phyloP scores from a whole-genome alignment of 2,797 vertebrate genomes.

The Helicolenus hilgendorfi region DNA sequence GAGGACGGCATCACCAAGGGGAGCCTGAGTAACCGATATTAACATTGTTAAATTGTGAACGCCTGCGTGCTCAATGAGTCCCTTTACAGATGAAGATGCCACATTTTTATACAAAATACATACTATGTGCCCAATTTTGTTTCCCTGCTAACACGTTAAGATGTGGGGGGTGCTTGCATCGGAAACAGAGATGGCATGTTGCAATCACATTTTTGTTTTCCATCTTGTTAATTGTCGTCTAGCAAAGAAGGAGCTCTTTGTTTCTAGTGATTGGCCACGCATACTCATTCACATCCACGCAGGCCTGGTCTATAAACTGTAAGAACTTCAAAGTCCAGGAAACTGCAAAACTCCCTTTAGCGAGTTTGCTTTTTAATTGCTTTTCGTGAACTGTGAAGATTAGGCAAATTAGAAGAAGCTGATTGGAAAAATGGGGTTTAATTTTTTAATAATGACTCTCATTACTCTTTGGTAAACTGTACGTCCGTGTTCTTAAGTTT shows the following conservation, averaged over 20 bases:
- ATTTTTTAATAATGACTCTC: background rate
- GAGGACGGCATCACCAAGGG: slow-evolving; percentile 21
- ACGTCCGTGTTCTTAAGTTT: background rate
- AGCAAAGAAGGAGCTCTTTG: background rate
- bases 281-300: background rate
- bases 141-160: background rate
- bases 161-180: background rate
- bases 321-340: background rate
- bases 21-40: slow-evolving; percentile 19
- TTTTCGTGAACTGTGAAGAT: slow-evolving; percentile 3
- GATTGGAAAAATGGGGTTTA: background rate
- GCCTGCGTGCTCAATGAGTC: background rate
- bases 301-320: background rate
- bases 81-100: background rate
- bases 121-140: background rate
- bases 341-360: background rate
- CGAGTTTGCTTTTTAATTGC: background rate
- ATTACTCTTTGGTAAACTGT: background rate
- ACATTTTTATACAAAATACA: background rate
- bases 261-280: background rate
- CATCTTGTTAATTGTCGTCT: background rate
- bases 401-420: background rate
- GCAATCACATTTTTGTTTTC: background rate
- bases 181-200: background rate
- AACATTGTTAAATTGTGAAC: background rate